These are phyloP conservation scores for Ochotona curzoniae DNA, from an alignment of 2,113 vertebrate genomes.

Conservation along the genomic window DNA sequence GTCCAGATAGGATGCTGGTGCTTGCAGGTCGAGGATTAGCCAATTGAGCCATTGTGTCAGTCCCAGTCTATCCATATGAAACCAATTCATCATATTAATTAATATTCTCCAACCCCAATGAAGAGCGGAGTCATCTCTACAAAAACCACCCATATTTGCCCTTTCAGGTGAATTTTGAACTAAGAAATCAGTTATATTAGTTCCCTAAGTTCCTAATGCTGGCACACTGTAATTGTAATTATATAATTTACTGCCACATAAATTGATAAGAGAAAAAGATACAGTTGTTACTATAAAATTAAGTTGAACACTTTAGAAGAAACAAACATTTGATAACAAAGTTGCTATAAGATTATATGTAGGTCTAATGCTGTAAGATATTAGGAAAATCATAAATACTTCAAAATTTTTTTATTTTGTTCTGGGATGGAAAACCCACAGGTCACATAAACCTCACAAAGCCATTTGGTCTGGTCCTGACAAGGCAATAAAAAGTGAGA, in stretches of 20 bases:
- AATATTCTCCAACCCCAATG: not conserved
- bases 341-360: constrained; percentile 2
- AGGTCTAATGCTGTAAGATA: not conserved
- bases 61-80: not conserved
- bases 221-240: not conserved
- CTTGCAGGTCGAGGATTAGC: too few relatives aligned
- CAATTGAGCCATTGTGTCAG: too few relatives aligned
- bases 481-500: too few relatives aligned
- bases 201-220: not conserved
- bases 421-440: not conserved
- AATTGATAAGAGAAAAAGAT: not conserved
- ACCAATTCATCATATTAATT: constrained; percentile 11
- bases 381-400: not conserved
- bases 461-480: too few relatives aligned
- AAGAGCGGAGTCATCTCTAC: not conserved
- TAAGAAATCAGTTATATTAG: not conserved
- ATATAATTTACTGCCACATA: constrained; percentile 20
- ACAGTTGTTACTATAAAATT: constrained; percentile 22
- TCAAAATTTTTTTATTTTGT: constrained; percentile 1
- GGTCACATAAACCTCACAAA: too few relatives aligned
- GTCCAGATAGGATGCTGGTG: too few relatives aligned
- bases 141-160: not conserved
- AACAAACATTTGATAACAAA: constrained; percentile 34
- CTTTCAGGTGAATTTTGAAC: not conserved
- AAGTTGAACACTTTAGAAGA: not conserved